A percentile compares a stretch with the other conserved stretches of the same genome.
These are phyloP conservation scores for Boloria selene DNA, from an alignment of 2,888 invertebrate genomes.

Conservation along the genomic window DNA sequence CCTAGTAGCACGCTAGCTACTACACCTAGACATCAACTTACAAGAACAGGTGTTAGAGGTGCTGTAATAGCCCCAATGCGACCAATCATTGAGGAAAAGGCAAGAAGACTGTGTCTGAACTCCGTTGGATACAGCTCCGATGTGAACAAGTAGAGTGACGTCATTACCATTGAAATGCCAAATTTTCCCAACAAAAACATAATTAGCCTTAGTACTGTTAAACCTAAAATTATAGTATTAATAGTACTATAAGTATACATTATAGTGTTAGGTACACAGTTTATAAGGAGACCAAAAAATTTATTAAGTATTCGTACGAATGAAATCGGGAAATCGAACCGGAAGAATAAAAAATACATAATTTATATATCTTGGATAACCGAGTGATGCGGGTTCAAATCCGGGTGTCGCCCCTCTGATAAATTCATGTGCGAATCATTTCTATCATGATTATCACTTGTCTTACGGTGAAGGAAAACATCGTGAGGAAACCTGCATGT, in stretches of 20 bases:
- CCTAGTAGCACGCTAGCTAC: background rate
- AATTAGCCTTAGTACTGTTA: conserved; percentile 28
- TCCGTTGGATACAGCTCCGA: conserved; percentile 85
- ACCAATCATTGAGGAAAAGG: conserved; percentile 84
- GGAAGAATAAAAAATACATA: too few relatives aligned
- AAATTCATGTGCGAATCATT: too few relatives aligned
- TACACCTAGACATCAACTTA: conserved; percentile 46
- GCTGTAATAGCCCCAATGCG: conserved; percentile 84
- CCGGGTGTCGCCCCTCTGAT: too few relatives aligned
- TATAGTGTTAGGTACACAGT: background rate
- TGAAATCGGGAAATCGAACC: too few relatives aligned
- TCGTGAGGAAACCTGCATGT: too few relatives aligned
- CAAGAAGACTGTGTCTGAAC: conserved; percentile 82
- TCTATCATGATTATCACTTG: too few relatives aligned
- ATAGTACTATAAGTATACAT: too few relatives aligned
- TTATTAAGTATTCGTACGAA: too few relatives aligned
- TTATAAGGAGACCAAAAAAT: background rate
- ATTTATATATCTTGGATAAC: too few relatives aligned
- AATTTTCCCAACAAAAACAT: conserved; percentile 60
- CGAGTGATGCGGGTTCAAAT: too few relatives aligned
- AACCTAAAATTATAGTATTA: conserved; percentile 31
- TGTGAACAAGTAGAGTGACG: conserved; percentile 82
- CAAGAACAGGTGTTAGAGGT: conserved; percentile 83
- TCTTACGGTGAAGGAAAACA: too few relatives aligned
- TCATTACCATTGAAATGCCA: conserved; percentile 82